Conservation (phyloP, 1,140 invertebrate species). For the Bactericera cockerelli region DNA sequence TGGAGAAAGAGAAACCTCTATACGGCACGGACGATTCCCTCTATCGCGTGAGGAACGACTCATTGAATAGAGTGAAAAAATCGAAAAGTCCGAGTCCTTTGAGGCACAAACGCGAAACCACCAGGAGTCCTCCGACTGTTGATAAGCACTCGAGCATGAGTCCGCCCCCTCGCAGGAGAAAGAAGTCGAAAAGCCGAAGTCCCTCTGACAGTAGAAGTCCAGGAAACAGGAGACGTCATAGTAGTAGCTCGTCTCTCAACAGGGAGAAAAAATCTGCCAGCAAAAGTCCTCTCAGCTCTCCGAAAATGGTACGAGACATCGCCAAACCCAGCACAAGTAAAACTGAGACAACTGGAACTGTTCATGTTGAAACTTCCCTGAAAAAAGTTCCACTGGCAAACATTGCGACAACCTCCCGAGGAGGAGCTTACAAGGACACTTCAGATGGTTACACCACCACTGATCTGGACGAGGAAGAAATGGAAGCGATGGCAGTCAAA, state of each 20-base stretch:
- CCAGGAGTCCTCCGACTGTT: background rate
- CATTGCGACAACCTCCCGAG: too few relatives aligned
- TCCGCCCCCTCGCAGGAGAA: background rate
- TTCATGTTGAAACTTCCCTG: too few relatives aligned
- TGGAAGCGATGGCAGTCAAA: background rate
- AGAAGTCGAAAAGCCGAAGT: slow-evolving; percentile 1
- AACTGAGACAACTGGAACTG: too few relatives aligned
- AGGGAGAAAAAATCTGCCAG: slow-evolving; percentile 3
- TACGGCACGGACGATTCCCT: background rate
- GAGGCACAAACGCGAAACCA: background rate
- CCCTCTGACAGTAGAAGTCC: background rate
- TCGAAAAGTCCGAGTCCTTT: background rate
- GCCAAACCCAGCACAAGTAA: background rate
- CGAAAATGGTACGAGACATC: background rate
- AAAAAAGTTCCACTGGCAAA: too few relatives aligned
- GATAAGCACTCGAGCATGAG: slow-evolving; percentile 4
- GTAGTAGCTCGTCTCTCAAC: background rate
- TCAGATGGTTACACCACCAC: too few relatives aligned
- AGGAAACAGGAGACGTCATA: background rate
- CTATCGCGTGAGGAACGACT: background rate
- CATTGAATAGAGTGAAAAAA: background rate
- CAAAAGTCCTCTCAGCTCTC: background rate
- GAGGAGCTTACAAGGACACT: too few relatives aligned
- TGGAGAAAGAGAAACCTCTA: background rate
- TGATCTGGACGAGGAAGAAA: too few relatives aligned